Conservation (phyloP, 1,140 invertebrate species). For the Solen grandis region DNA sequence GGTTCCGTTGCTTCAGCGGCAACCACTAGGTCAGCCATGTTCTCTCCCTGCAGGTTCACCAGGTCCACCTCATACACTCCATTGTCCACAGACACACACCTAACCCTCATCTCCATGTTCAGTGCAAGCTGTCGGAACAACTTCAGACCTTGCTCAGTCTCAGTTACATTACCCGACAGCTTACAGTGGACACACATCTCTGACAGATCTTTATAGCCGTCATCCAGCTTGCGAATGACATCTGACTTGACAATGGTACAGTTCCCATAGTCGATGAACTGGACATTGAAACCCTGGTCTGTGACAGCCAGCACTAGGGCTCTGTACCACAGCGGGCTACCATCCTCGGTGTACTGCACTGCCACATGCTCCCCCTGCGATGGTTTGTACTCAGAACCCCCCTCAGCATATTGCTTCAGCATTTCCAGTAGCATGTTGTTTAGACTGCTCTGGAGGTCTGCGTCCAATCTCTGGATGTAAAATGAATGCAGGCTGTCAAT, state of each 20-base stretch:
- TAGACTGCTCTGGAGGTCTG: too few relatives aligned
- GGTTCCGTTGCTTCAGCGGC: neutral
- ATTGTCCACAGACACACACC: neutral
- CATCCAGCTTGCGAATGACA: neutral
- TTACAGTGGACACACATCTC: constrained; percentile 27
- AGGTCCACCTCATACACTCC: constrained; percentile 27
- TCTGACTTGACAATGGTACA: neutral
- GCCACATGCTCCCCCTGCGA: neutral
- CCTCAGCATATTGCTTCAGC: too few relatives aligned
- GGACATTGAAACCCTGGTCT: neutral
- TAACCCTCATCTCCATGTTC: constrained; percentile 18
- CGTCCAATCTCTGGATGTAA: too few relatives aligned
- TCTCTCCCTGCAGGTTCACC: neutral
- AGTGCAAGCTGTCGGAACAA: constrained; percentile 8
- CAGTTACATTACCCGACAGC: neutral
- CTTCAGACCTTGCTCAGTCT: constrained; percentile 18
- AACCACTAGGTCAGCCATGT: constrained; percentile 9
- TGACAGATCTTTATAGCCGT: neutral
- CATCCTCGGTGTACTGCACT: neutral
- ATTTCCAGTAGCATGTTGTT: too few relatives aligned
- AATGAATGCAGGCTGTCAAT: too few relatives aligned
- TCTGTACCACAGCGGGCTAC: neutral
- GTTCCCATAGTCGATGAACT: neutral
- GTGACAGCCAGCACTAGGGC: neutral
- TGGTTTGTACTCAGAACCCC: too few relatives aligned